Base-by-base conservation (phyloP, 2,797 vertebrate species). In the Leucoraja ocellata region DNA sequence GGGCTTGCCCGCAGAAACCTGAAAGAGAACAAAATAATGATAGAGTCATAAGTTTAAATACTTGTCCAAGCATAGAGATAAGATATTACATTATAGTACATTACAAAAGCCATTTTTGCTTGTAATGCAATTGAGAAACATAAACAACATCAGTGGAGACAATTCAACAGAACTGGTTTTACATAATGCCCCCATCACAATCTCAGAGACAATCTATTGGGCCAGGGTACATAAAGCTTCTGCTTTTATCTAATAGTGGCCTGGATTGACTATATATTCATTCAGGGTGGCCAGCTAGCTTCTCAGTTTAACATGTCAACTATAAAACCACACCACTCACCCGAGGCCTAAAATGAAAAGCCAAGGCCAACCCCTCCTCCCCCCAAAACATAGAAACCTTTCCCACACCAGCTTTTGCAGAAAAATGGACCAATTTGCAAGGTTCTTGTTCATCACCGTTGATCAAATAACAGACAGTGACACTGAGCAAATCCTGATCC, bases 1-100 rank as follows among this genome's bases (percentile, higher is more conserved):
- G 63, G 99, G 98, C 3, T 97, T 96, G 71, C 99, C 99, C 92
- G 98, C 97, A 71, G 97, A 97, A 74, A 99, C 99, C 99, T 99
- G 94, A 93, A 95, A 95, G 94, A 76, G 25, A 46, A 1, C 71
- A 58, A 92, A 14, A 63, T 73, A 91, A 65, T 91, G 0, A 71
- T 4, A 11, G n/a, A n/a, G 11, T 61, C 13, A 23, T 91, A 39
- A 91, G 9, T 28, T 74, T 54, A 54, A 23, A 54, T 91, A 28
- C 36, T 28, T 18, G 71, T 74, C 71, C 16, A 39, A 23, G 46
- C 2, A 84, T 3, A 6, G n/a, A 63, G 46, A 2, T 46, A 46
- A 54, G 46, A 54, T 54, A 54, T 54, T 54, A 54, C 46, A 54
- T 54, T 54, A 54, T 54, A 54, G 46, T 54, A 5, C 46, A 54